Percentiles rank a stretch among this genome's conserved stretches.
Conservation (phyloP, 53 echinoderm and acorn worm genomes). For the Apostichopus leukothele region DNA sequence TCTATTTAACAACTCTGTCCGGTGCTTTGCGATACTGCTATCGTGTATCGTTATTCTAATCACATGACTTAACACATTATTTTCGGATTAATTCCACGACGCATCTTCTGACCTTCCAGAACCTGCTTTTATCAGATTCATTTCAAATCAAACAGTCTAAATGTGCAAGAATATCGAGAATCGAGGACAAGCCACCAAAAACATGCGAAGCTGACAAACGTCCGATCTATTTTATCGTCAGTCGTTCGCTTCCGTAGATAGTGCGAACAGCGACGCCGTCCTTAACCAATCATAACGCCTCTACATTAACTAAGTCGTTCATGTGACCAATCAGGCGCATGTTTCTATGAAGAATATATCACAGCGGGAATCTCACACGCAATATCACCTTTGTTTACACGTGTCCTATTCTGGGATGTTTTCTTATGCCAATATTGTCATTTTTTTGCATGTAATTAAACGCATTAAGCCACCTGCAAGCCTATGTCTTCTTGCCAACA, state of each 20-base stretch:
- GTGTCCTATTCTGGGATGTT: neutral
- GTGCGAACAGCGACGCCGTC: neutral
- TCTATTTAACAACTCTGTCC: neutral
- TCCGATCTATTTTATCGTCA: slow-evolving; percentile 2
- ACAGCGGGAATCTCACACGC: slow-evolving; percentile 37
- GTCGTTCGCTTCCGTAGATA: slow-evolving; percentile 1
- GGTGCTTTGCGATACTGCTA: neutral
- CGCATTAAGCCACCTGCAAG: slow-evolving; percentile 47
- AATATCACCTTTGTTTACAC: slow-evolving; percentile 36
- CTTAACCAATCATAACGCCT: slow-evolving; percentile 33
- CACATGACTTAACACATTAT: neutral
- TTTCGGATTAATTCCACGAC: neutral
- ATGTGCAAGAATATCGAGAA: slow-evolving; percentile 20
- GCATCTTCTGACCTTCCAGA: neutral
- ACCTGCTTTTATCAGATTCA: neutral
- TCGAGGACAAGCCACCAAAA: slow-evolving; percentile 1
- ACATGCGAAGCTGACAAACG: neutral
- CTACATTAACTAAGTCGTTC: neutral
- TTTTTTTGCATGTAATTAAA: slow-evolving; percentile 45
- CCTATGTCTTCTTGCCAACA: neutral
- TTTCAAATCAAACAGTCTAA: slow-evolving; percentile 7
- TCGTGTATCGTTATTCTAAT: slow-evolving; percentile 1
- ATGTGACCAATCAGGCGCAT: slow-evolving; percentile 37
- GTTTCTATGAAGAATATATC: slow-evolving; percentile 30
- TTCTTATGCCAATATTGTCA: slow-evolving; percentile 45